Evolutionary conservation across 2,888 invertebrate species (phyloP).

Genomic region (Diadegma fenestrale): DNA sequence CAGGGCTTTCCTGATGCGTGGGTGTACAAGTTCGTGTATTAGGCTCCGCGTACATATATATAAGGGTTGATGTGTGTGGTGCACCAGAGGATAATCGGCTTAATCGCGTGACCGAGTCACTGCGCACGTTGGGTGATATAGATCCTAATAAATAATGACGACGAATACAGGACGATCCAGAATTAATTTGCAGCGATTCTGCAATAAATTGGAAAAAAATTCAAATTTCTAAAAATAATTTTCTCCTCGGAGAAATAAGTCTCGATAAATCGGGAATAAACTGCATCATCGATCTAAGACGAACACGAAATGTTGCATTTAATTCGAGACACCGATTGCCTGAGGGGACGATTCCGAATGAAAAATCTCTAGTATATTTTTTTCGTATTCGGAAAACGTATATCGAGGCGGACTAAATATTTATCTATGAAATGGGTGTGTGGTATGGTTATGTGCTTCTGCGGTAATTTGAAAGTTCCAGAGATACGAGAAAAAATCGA

Average conservation of each 20-base stretch:
- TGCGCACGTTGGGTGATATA: constrained; percentile 53
- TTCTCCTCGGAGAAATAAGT: neutral
- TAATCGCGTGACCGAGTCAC: constrained; percentile 72
- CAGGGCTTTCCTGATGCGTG: neutral
- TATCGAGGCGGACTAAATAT: constrained; percentile 12
- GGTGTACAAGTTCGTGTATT: neutral
- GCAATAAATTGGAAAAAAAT: neutral
- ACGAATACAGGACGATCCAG: constrained; percentile 18
- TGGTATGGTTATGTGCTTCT: constrained; percentile 33
- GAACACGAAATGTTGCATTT: too few species aligned
- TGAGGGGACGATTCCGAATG: neutral
- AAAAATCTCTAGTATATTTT: neutral
- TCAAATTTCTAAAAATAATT: neutral
- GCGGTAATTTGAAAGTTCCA: constrained; percentile 66
- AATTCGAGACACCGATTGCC: neutral
- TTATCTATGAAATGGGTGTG: neutral
- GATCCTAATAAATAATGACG: constrained; percentile 32
- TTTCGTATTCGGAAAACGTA: neutral
- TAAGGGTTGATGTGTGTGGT: constrained; percentile 41
- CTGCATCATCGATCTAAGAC: neutral
- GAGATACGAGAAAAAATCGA: constrained; percentile 65
- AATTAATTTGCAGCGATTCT: neutral
- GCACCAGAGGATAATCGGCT: constrained; percentile 64
- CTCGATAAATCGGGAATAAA: neutral
- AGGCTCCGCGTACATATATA: neutral